Base-by-base conservation (phyloP, 2,888 invertebrate species). In the Rhyacophila evoluta region DNA sequence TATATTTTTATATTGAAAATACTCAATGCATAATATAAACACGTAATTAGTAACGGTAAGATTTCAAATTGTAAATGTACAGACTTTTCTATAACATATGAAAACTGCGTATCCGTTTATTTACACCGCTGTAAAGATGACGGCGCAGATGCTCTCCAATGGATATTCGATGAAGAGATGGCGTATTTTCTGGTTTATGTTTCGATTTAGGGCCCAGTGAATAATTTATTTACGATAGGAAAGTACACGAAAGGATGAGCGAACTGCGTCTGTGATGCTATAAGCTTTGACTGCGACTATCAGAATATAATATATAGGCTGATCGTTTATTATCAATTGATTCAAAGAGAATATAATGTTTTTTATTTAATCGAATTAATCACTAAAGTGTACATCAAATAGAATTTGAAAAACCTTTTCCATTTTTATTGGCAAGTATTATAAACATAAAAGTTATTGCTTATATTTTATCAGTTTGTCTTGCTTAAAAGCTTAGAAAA, bases 201-300 rank as follows among this genome's bases (percentile, higher is more conserved):
- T 70, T 72, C 28, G 70, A 76, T 76, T 76, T 71, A 78, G 70
- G 37, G 78, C 41, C 37, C 70, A 25, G 74, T 78, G 74, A 78
- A 78, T 78, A 78, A 78, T 78, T 70, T 74, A 78, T 33, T 4
- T 33, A 4, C 29, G 29, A 15, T 19, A 19, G 8, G 25, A 55
- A 25, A 41, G 12, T 15, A 41, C 15, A 15, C 5, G 41, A 19
- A 19, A 55, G 19, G 8, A 19, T 19, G 15, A 55, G 12, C 19
- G 12, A 55, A 55, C 6, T 19, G 55, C 55, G 55, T 10, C 19
- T 10, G 5, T 19, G 55, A 19, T 55, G 10, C 15, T 55, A 19
- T 8, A 2, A 6, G 55, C 8, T 55, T 55, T 55, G 19, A 55
- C 55, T 55, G 55, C 55, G 19, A 1, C 25, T 25, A 33, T 33